These are phyloP conservation scores for Phaonia tiefii DNA, from an alignment of 2,888 invertebrate species.

Conservation along the genomic window DNA sequence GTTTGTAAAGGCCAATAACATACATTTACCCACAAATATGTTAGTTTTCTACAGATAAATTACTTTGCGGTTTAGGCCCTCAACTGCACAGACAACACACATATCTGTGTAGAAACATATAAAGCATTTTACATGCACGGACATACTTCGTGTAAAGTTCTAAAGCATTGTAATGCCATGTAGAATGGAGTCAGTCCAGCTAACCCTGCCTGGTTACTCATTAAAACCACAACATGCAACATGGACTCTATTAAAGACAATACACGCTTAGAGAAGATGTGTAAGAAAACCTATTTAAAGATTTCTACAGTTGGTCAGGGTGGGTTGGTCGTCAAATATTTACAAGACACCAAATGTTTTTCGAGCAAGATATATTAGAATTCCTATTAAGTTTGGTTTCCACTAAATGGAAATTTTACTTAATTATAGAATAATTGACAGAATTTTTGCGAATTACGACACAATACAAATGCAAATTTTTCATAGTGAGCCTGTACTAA, in stretches of 20 bases:
- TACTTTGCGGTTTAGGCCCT: slow-evolving; percentile 61
- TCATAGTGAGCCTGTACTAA: no score
- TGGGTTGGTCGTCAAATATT: no score
- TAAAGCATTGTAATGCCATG: slow-evolving; percentile 10
- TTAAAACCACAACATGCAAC: slow-evolving; percentile 64
- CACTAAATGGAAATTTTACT: no score
- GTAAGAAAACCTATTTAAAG: no score
- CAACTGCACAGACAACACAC: slow-evolving; percentile 32
- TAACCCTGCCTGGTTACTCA: slow-evolving; percentile 47
- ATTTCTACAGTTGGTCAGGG: no score
- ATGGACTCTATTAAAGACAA: slow-evolving; percentile 52
- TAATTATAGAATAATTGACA: no score
- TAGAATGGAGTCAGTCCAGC: background rate
- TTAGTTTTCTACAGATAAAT: slow-evolving; percentile 62
- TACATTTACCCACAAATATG: slow-evolving; percentile 63
- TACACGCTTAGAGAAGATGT: no score
- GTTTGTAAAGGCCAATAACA: slow-evolving; percentile 65
- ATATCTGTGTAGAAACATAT: slow-evolving; percentile 7
- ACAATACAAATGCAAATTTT: no score
- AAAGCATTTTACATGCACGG: background rate
- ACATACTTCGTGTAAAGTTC: slow-evolving; percentile 14
- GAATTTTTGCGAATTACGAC: no score
- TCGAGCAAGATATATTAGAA: no score
- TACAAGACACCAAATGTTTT: no score
- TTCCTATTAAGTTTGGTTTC: no score